These are phyloP conservation scores for Varecia variegata DNA, from an alignment of 2,797 vertebrate species.

Conservation along the genomic window DNA sequence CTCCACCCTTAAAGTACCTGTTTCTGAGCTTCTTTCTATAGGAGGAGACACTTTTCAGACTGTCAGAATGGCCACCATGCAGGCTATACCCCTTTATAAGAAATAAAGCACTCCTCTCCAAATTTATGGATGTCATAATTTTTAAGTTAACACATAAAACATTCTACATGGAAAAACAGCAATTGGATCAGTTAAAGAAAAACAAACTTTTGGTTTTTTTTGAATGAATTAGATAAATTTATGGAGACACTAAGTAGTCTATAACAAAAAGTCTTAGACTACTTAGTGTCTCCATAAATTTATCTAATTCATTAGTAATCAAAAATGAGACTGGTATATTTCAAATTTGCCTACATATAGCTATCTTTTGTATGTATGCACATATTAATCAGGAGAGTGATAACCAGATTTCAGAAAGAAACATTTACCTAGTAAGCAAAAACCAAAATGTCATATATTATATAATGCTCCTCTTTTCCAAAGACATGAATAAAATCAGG, in stretches of 20 bases:
- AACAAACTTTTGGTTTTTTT: too few relatives aligned
- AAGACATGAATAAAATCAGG: background rate
- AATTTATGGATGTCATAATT: background rate
- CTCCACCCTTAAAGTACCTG: background rate
- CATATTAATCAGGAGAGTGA: background rate
- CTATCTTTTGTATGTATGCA: background rate
- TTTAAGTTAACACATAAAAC: background rate
- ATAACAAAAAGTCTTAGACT: too few relatives aligned
- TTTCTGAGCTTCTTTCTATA: background rate
- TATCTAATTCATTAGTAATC: background rate
- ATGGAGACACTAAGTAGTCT: too few relatives aligned
- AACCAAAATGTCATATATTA: background rate
- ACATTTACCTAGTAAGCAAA: background rate
- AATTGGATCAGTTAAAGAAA: background rate
- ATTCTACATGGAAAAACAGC: background rate
- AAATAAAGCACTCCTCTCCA: background rate
- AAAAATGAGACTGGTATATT: background rate
- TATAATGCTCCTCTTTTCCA: background rate
- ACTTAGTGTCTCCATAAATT: background rate
- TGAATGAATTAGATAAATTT: too few relatives aligned
- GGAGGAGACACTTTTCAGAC: background rate
- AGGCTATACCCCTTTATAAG: background rate
- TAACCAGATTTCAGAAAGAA: background rate
- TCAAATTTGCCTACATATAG: background rate
- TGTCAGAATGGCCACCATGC: background rate